These are phyloP conservation scores for Flexamia atlantica DNA, from an alignment of 2,888 invertebrate genomes.

Conservation along the genomic window DNA sequence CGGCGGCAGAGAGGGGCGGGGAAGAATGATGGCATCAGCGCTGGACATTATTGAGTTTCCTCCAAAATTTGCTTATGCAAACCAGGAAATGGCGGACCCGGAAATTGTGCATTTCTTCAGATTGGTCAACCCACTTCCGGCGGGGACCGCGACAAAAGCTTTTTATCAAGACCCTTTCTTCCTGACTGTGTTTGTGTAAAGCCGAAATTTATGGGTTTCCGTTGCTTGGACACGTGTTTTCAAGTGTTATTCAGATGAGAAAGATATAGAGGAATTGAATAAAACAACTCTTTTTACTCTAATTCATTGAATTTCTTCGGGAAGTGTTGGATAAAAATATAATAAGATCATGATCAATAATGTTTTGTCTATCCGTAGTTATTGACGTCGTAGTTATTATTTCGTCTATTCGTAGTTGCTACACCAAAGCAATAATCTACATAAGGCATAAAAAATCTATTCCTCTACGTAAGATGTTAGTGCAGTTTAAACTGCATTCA, in stretches of 20 bases:
- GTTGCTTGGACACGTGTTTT: slow-evolving; percentile 7
- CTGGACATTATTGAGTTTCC: slow-evolving; percentile 60
- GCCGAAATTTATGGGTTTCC: slow-evolving; percentile 33
- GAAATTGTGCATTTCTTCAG: slow-evolving; percentile 62
- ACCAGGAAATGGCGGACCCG: slow-evolving; percentile 59
- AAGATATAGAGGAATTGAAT: too few species aligned
- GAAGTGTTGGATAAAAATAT: too few species aligned
- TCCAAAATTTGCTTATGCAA: slow-evolving; percentile 64
- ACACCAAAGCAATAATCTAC: too few species aligned
- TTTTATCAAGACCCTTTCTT: slow-evolving; percentile 48
- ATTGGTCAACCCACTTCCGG: slow-evolving; percentile 61
- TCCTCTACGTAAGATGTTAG: too few species aligned
- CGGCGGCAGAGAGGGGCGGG: neutral
- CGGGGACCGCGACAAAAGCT: slow-evolving; percentile 35
- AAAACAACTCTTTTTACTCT: too few species aligned
- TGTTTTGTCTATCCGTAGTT: too few species aligned
- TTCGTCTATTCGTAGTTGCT: too few species aligned
- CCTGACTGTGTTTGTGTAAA: slow-evolving; percentile 37
- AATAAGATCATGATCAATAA: too few species aligned
- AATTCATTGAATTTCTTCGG: too few species aligned
- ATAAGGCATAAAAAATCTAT: too few species aligned
- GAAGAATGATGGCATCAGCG: slow-evolving; percentile 32
- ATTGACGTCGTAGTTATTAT: too few species aligned
- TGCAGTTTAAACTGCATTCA: too few species aligned
- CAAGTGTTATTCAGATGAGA: neutral